Evolutionary conservation across 92 coral and sea anemone genomes (phyloP).

Genomic region (Heteractis magnifica): DNA sequence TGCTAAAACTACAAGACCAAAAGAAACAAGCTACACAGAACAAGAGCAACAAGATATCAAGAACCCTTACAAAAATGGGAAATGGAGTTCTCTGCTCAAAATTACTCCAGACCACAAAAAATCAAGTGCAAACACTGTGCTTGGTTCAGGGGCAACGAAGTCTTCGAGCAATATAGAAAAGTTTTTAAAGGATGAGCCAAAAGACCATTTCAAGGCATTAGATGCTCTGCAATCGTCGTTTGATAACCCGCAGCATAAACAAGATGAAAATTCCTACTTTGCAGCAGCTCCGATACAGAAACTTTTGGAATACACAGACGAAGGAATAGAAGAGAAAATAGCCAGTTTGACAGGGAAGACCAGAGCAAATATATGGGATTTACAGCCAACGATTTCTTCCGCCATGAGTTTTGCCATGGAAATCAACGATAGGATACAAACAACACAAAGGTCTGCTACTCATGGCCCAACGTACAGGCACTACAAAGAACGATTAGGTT

Average conservation of each 20-base stretch:
- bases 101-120: not conserved
- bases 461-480: slow-evolving; percentile 25
- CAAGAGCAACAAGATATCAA: not conserved
- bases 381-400: slow-evolving; percentile 15
- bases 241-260: slow-evolving; percentile 9
- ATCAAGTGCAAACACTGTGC: not conserved
- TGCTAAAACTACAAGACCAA: not conserved
- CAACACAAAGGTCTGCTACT: slow-evolving; percentile 12
- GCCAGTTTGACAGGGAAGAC: slow-evolving; percentile 26
- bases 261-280: slow-evolving; percentile 16
- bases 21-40: not conserved
- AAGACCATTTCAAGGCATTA: slow-evolving; percentile 7
- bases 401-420: slow-evolving; percentile 7
- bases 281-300: slow-evolving; percentile 18
- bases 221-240: slow-evolving; percentile 22
- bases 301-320: slow-evolving; percentile 17
- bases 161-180: slow-evolving; percentile 19
- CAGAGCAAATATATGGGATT: slow-evolving; percentile 14
- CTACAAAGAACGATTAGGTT: slow-evolving; percentile 23
- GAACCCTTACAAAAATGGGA: not conserved
- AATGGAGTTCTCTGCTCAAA: not conserved
- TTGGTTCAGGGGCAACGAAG: not conserved
- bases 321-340: slow-evolving; percentile 27
- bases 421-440: not conserved
- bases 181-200: slow-evolving; percentile 19